These are phyloP conservation scores for Drosophila flavopinicola DNA, from an alignment of 2,888 invertebrate species.

Conservation along the genomic window DNA sequence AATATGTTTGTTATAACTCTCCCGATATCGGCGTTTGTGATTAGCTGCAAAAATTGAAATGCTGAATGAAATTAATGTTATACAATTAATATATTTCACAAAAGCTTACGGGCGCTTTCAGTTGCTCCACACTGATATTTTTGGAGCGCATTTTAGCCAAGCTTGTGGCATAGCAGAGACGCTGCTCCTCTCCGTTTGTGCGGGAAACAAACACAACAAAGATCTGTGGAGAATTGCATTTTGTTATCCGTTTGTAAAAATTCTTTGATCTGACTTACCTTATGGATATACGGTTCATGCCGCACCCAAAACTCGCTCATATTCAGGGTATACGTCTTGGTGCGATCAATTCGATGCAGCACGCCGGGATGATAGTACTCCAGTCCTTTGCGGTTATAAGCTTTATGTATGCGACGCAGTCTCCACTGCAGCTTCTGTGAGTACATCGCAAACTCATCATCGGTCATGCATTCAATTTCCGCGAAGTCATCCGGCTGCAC, in stretches of 20 bases:
- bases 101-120: constrained; percentile 25
- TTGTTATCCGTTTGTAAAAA: no score
- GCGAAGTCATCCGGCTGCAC: constrained; percentile 50
- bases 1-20: constrained; percentile 34
- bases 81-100: background rate
- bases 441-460: constrained; percentile 32
- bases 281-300: constrained; percentile 39
- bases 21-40: constrained; percentile 29
- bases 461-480: constrained; percentile 31
- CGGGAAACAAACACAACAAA: constrained; percentile 39
- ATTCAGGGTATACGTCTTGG: constrained; percentile 36
- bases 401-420: constrained; percentile 29
- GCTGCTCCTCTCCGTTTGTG: constrained; percentile 43
- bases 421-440: constrained; percentile 35
- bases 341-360: constrained; percentile 42
- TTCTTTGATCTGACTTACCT: constrained; percentile 35
- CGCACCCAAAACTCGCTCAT: constrained; percentile 48
- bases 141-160: constrained; percentile 6
- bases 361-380: constrained; percentile 50
- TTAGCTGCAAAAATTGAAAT: constrained; percentile 20
- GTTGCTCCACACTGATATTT: background rate
- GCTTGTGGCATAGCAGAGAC: constrained; percentile 45
- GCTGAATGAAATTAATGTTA: background rate
- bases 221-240: constrained; percentile 3
- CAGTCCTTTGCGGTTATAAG: constrained; percentile 5